Percentiles rank a stretch among this genome's conserved stretches.
These are phyloP conservation scores for Typhlichthys subterraneus DNA, from an alignment of 2,797 vertebrate genomes.

Conservation along the genomic window DNA sequence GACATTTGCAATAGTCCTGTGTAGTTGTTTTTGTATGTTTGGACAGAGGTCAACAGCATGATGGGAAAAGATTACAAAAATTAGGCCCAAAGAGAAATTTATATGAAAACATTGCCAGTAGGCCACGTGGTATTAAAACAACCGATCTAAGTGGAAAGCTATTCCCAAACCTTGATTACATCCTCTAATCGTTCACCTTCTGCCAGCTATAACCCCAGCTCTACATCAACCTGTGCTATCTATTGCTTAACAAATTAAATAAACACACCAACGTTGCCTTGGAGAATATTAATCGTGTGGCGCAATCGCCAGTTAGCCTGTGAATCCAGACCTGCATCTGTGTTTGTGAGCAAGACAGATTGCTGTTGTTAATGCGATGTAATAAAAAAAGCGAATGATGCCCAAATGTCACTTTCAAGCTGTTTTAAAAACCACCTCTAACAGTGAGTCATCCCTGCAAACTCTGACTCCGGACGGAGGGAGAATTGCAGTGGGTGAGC, in stretches of 20 bases:
- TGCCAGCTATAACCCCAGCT: slow-evolving; percentile 3
- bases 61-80: background rate
- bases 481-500: background rate
- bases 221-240: slow-evolving; percentile 28
- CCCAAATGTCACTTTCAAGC: slow-evolving; percentile 44
- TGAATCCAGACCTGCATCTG: slow-evolving; percentile 50
- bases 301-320: slow-evolving; percentile 38
- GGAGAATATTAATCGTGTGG: slow-evolving; percentile 28
- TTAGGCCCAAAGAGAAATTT: background rate
- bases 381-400: background rate
- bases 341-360: slow-evolving; percentile 45
- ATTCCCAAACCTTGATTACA: background rate
- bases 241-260: slow-evolving; percentile 29
- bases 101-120: background rate
- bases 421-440: slow-evolving; percentile 50
- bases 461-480: slow-evolving; percentile 17
- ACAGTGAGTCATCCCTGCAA: slow-evolving; percentile 48
- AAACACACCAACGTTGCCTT: slow-evolving; percentile 29
- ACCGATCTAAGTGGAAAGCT: background rate
- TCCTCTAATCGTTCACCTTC: background rate
- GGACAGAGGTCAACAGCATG: no score
- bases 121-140: background rate
- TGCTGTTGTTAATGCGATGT: slow-evolving; percentile 43
- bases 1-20: no score
- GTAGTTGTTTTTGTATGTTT: no score